Percentiles rank a stretch among this genome's conserved stretches.
Conservation (phyloP, 1,140 invertebrate species). For the Ladona fulva region DNA sequence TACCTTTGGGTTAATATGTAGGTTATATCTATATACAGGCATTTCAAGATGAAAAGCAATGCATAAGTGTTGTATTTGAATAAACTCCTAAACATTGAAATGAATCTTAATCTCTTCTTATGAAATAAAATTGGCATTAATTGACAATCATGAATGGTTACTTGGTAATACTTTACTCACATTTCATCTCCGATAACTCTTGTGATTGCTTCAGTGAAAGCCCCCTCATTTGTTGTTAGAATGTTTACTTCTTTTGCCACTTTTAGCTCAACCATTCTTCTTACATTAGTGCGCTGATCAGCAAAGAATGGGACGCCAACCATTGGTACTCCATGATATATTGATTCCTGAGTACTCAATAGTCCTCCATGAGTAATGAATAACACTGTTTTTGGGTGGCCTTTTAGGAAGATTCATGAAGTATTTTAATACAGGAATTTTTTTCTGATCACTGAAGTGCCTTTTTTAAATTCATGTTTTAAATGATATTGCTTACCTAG, state of each 20-base stretch:
- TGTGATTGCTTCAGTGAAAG: background rate
- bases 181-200: background rate
- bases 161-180: background rate
- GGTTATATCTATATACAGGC: no score
- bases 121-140: no score
- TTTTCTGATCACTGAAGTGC: no score
- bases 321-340: slow-evolving; percentile 59
- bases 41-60: no score
- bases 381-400: slow-evolving; percentile 52
- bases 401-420: slow-evolving; percentile 37
- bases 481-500: slow-evolving; percentile 49
- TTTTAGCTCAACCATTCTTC: slow-evolving; percentile 37
- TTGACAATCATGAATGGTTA: no score
- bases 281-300: slow-evolving; percentile 50
- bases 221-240: background rate
- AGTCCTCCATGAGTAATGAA: slow-evolving; percentile 68
- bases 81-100: no score
- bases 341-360: slow-evolving; percentile 56
- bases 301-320: slow-evolving; percentile 57
- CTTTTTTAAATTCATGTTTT: no score
- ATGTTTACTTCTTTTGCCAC: slow-evolving; percentile 31
- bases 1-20: no score
- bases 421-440: no score
- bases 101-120: no score
- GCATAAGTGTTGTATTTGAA: no score